phyloP scores from a whole-genome alignment of 2,797 vertebrate species.

The Ctenosaura bakeri region DNA sequence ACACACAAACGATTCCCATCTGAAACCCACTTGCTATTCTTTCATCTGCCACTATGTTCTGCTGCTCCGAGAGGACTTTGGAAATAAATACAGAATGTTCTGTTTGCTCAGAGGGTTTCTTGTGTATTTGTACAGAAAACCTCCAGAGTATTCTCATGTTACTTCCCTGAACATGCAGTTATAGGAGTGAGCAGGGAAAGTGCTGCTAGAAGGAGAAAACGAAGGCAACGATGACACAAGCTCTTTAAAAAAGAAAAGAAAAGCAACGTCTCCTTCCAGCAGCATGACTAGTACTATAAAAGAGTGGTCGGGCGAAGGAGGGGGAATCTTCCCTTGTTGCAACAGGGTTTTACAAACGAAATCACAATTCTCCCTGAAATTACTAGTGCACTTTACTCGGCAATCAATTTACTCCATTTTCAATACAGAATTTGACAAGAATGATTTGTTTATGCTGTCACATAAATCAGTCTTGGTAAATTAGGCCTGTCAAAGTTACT shows the following conservation, averaged over 20 bases:
- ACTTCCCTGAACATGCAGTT: slow-evolving; percentile 68
- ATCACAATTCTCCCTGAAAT: slow-evolving; percentile 73
- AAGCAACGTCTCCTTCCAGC: slow-evolving; percentile 27
- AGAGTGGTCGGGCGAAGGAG: slow-evolving; percentile 37
- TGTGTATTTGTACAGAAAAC: slow-evolving; percentile 72
- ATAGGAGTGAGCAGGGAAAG: slow-evolving; percentile 60
- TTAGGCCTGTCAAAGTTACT: slow-evolving; percentile 77
- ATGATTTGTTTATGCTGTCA: slow-evolving; percentile 78
- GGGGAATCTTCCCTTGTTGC: slow-evolving; percentile 48
- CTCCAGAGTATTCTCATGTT: slow-evolving; percentile 69
- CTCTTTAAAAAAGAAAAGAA: slow-evolving; percentile 15
- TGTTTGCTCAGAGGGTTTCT: slow-evolving; percentile 69
- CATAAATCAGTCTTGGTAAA: slow-evolving; percentile 76
- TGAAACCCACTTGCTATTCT: slow-evolving; percentile 30
- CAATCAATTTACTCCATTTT: slow-evolving; percentile 76
- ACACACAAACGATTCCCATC: slow-evolving; percentile 28
- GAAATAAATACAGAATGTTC: slow-evolving; percentile 69
- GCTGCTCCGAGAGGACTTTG: slow-evolving; percentile 63
- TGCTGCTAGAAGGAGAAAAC: slow-evolving; percentile 38
- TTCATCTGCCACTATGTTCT: slow-evolving; percentile 55
- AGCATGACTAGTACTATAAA: slow-evolving; percentile 42
- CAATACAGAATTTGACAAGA: slow-evolving; percentile 77
- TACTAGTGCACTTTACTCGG: slow-evolving; percentile 70
- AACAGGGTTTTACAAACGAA: slow-evolving; percentile 73
- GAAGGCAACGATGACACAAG: background rate